Percentiles rank a stretch among this genome's conserved stretches.
These are phyloP conservation scores for Perizoma affinitatum DNA, from an alignment of 2,888 invertebrate species.

Conservation along the genomic window DNA sequence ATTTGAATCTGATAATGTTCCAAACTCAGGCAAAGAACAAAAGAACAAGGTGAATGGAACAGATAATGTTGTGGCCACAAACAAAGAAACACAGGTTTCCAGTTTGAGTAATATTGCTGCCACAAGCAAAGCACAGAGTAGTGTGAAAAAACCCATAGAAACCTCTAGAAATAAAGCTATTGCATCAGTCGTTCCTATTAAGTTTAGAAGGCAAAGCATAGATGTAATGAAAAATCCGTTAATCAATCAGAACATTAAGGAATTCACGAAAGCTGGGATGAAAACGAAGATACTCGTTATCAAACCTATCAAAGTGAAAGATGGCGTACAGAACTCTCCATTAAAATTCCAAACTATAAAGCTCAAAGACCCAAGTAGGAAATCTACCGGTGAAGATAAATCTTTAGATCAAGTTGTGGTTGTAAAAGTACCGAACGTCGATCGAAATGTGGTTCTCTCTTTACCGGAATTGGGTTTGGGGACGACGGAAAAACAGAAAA, in stretches of 20 bases:
- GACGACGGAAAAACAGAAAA: slow-evolving; percentile 18
- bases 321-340: slow-evolving; percentile 57
- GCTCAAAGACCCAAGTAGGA: slow-evolving; percentile 84
- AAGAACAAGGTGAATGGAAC: neutral
- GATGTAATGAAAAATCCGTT: slow-evolving; percentile 75
- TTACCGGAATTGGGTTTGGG: slow-evolving; percentile 33
- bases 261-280: slow-evolving; percentile 74
- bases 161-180: slow-evolving; percentile 42
- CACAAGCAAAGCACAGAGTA: slow-evolving; percentile 26
- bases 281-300: slow-evolving; percentile 79
- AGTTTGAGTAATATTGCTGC: neutral
- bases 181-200: slow-evolving; percentile 63
- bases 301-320: slow-evolving; percentile 73
- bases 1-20: neutral
- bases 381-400: slow-evolving; percentile 56
- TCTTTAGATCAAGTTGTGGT: slow-evolving; percentile 68
- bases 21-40: neutral
- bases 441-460: slow-evolving; percentile 51
- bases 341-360: slow-evolving; percentile 86
- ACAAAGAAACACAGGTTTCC: too few species aligned
- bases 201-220: slow-evolving; percentile 69
- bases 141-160: slow-evolving; percentile 17
- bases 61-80: neutral
- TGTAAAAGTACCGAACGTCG: slow-evolving; percentile 73
- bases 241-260: slow-evolving; percentile 72